Conservation (phyloP, 2,888 invertebrate species). For the Xanthia icteritia region DNA sequence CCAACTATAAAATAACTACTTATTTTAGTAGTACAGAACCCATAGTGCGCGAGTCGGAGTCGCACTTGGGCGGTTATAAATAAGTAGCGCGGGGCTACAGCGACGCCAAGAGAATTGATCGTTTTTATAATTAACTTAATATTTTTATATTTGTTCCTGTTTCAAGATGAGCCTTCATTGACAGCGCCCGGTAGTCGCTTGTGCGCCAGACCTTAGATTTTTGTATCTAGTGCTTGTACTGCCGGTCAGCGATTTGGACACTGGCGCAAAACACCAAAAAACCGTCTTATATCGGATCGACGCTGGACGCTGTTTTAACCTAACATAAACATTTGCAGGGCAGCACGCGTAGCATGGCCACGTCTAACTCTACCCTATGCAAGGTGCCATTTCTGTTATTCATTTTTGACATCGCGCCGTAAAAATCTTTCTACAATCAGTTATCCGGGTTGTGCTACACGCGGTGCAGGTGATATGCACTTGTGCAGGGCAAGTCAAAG, state of each 20-base stretch:
- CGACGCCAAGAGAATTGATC: neutral
- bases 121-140: neutral
- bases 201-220: neutral
- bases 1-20: neutral
- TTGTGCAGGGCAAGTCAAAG: neutral
- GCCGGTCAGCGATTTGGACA: neutral
- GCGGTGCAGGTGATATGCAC: neutral
- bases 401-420: neutral
- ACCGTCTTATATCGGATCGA: neutral
- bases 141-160: neutral
- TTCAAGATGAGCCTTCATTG: neutral
- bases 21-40: neutral
- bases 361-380: neutral
- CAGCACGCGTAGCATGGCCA: neutral
- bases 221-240: neutral
- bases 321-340: neutral
- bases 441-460: neutral
- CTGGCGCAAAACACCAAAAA: neutral
- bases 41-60: neutral
- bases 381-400: neutral
- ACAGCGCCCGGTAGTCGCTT: neutral
- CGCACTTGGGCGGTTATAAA: neutral
- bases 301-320: neutral
- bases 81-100: neutral
- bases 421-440: neutral